Percentiles rank a stretch among this genome's conserved stretches.
phyloP scores from a whole-genome alignment of 2,113 vertebrate species.

The Pseudorhombus dupliciocellatus region DNA sequence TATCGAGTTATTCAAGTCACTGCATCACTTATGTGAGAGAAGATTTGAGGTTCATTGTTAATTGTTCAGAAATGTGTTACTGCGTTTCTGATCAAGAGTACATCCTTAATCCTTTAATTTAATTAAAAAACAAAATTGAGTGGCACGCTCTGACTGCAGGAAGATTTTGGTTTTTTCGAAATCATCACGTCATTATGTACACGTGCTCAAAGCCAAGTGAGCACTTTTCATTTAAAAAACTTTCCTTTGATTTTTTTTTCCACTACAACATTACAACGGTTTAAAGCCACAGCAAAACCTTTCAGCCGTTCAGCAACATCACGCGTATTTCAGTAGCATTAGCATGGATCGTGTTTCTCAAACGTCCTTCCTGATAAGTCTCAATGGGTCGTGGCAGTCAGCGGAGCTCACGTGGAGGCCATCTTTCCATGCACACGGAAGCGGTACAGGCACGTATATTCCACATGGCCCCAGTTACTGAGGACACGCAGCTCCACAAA shows the following conservation, averaged over 20 bases:
- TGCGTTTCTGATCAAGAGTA: neutral
- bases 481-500: constrained; percentile 83
- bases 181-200: neutral
- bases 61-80: no score
- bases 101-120: neutral
- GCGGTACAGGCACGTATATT: constrained; percentile 97
- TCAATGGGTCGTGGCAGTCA: neutral
- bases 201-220: neutral
- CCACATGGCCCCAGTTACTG: constrained; percentile 93
- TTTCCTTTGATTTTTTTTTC: neutral
- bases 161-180: neutral
- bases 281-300: constrained; percentile 4
- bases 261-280: neutral
- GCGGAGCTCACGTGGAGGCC: constrained; percentile 36
- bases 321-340: constrained; percentile 35
- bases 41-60: no score
- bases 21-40: no score
- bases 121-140: neutral
- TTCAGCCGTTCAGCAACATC: neutral
- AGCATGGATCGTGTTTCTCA: neutral
- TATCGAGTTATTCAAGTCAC: no score
- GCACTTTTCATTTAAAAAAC: constrained; percentile 24
- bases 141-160: neutral
- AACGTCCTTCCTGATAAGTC: neutral
- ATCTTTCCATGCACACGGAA: constrained; percentile 91